phyloP scores from a whole-genome alignment of 2,113 vertebrate genomes.

The Chloroceryle aenea region DNA sequence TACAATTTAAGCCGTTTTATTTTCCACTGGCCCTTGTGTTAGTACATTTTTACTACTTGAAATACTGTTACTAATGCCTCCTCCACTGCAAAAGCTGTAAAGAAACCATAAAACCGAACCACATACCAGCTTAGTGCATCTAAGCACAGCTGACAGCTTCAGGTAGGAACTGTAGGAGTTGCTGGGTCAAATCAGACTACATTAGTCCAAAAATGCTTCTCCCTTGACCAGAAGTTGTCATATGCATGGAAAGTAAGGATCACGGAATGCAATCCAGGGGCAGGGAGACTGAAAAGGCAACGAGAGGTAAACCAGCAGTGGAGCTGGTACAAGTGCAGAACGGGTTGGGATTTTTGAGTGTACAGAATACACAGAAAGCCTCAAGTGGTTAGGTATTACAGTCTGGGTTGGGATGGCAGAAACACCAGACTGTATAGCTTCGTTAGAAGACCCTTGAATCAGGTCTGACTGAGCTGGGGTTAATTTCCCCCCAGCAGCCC shows the following conservation, averaged over 20 bases:
- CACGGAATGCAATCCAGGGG: neutral
- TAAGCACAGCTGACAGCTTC: neutral
- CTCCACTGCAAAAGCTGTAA: neutral
- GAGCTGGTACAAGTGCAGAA: neutral
- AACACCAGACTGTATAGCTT: neutral
- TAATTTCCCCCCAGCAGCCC: too few species aligned
- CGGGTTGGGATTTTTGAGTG: neutral
- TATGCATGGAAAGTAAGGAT: neutral
- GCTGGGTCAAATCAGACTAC: neutral
- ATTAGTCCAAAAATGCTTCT: neutral
- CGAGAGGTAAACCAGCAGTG: neutral
- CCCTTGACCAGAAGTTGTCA: neutral
- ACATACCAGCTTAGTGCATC: neutral
- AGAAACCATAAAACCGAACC: neutral
- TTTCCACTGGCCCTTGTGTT: neutral
- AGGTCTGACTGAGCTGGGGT: too few species aligned
- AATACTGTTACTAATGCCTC: neutral
- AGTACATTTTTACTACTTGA: neutral
- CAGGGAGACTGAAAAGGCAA: neutral
- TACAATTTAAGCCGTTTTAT: neutral
- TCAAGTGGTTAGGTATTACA: neutral
- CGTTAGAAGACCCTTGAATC: neutral
- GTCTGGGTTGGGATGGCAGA: neutral
- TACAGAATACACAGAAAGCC: neutral
- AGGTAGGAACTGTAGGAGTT: neutral